Evolutionary conservation across 2,888 invertebrate species (phyloP).

Genomic region (Chaetogeoica ovagalla): DNA sequence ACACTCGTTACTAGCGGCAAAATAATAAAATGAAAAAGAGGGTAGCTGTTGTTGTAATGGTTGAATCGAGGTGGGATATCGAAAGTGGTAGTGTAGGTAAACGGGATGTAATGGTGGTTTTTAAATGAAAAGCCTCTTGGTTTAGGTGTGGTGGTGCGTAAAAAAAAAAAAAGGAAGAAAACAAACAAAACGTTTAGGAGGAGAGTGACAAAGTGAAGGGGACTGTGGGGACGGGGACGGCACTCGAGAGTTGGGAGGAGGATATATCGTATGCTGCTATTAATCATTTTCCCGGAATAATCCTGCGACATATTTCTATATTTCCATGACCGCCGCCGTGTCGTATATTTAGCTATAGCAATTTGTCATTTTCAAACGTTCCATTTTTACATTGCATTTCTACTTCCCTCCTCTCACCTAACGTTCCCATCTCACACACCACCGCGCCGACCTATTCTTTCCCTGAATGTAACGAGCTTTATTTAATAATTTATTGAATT

Average conservation of each 20-base stretch:
- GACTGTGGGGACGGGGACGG: neutral
- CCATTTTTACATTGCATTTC: conserved; percentile 36
- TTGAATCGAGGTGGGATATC: neutral
- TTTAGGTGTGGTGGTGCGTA: conserved; percentile 7
- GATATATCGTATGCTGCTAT: conserved; percentile 43
- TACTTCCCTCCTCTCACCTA: too few relatives aligned
- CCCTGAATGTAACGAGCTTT: neutral
- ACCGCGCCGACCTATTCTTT: neutral
- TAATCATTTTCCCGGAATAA: conserved; percentile 48
- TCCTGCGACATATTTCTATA: conserved; percentile 47
- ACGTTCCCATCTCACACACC: too few relatives aligned
- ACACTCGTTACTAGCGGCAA: neutral
- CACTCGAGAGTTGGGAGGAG: conserved; percentile 32
- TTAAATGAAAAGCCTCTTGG: conserved; percentile 2
- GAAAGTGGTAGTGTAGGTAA: neutral
- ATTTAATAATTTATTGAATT: conserved; percentile 34
- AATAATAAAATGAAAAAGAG: neutral
- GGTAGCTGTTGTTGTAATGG: neutral
- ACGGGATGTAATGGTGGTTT: neutral
- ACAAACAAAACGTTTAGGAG: conserved; percentile 30
- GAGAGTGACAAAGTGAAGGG: conserved; percentile 22
- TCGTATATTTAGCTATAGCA: conserved; percentile 38
- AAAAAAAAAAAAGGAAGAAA: conserved; percentile 6
- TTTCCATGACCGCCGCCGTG: conserved; percentile 35
- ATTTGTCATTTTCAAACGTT: conserved; percentile 51